Evolutionary conservation across 2,113 vertebrate genomes (phyloP).

Genomic region (Puffinus mauretanicus): DNA sequence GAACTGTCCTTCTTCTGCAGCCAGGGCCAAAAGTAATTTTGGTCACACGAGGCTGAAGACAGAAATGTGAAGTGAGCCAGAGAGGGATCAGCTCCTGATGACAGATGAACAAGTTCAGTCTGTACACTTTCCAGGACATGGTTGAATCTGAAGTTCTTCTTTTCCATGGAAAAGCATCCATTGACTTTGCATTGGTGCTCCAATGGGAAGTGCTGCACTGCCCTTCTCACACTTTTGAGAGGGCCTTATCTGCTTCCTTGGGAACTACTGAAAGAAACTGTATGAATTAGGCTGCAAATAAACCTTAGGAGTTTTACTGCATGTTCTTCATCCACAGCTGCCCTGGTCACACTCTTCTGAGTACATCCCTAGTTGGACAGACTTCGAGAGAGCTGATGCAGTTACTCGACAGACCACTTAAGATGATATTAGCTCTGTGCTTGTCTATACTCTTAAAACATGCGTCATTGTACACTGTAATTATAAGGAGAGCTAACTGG

Average conservation of each 20-base stretch:
- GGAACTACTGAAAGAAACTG: background rate
- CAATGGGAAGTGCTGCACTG: background rate
- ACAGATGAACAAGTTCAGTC: background rate
- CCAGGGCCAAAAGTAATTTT: background rate
- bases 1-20: background rate
- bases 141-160: background rate
- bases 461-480: slow-evolving; percentile 45
- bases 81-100: background rate
- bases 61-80: background rate
- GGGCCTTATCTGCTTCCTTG: background rate
- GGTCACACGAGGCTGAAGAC: background rate
- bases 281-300: background rate
- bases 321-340: background rate
- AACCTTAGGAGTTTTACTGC: background rate
- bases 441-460: slow-evolving; percentile 50
- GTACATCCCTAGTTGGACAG: background rate
- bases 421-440: slow-evolving; percentile 6
- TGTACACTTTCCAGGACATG: background rate
- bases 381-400: slow-evolving; percentile 1
- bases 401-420: slow-evolving; percentile 38
- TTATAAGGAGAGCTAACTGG: slow-evolving; percentile 51
- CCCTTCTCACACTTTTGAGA: background rate
- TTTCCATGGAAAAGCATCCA: background rate
- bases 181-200: background rate
- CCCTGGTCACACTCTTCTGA: background rate